These are phyloP conservation scores for Papilio protenor DNA, from an alignment of 2,888 invertebrate species.

Conservation along the genomic window DNA sequence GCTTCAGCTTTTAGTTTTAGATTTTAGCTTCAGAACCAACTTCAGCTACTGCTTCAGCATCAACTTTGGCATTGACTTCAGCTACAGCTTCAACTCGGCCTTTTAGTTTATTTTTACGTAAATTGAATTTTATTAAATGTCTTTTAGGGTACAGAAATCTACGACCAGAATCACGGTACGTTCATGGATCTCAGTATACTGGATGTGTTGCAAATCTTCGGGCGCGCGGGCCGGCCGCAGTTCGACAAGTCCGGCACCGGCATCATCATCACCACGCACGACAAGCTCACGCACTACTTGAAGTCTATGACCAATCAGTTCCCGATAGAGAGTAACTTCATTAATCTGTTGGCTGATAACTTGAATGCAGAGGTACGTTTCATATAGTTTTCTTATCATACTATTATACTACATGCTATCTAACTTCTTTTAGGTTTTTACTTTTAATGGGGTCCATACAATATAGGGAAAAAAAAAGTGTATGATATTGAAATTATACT, in stretches of 20 bases:
- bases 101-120: too few species aligned
- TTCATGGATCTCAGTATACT: constrained; percentile 98
- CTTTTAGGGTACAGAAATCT: constrained; percentile 64
- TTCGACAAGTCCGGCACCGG: constrained; percentile 98
- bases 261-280: constrained; percentile 96
- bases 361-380: constrained; percentile 95
- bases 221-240: constrained; percentile 98
- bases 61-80: too few species aligned
- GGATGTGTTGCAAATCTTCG: constrained; percentile 99
- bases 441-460: too few species aligned
- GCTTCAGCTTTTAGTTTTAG: too few species aligned
- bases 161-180: constrained; percentile 96
- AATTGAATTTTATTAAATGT: neutral
- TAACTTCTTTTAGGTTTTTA: too few species aligned
- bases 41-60: too few species aligned
- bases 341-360: constrained; percentile 96
- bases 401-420: neutral
- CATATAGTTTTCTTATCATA: neutral
- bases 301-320: constrained; percentile 97
- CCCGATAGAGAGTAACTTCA: constrained; percentile 99
- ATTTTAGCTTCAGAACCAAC: too few species aligned
- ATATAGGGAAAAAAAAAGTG: too few species aligned
- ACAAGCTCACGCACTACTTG: constrained; percentile 96
- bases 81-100: too few species aligned
- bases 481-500: too few species aligned